A percentile compares a stretch with the other conserved stretches of the same genome.
Conservation (phyloP, 2,797 vertebrate species). For the Babyrousa celebensis region DNA sequence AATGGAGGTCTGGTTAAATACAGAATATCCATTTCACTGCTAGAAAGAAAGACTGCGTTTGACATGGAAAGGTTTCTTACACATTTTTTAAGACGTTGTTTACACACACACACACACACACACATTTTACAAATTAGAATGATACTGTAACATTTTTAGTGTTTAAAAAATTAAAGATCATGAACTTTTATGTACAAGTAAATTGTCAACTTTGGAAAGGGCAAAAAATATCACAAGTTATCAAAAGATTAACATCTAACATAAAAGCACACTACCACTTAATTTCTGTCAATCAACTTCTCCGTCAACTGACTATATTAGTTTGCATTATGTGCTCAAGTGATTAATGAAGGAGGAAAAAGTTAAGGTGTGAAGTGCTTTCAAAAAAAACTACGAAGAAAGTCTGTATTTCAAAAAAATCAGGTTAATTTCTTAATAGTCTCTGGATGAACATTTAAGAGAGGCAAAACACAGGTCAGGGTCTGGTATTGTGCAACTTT, state of each 20-base stretch:
- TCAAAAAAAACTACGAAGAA: conserved; percentile 14
- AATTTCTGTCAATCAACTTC: background rate
- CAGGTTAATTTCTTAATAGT: conserved; percentile 41
- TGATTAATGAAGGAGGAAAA: conserved; percentile 27
- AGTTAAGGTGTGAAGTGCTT: background rate
- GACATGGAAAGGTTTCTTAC: background rate
- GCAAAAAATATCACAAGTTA: conserved; percentile 4
- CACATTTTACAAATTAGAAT: background rate
- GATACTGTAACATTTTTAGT: background rate
- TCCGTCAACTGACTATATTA: background rate
- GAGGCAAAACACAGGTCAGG: background rate
- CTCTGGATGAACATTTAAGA: conserved; percentile 35
- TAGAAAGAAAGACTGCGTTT: background rate
- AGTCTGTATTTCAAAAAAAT: conserved; percentile 4
- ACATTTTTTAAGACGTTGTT: background rate
- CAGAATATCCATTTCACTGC: background rate
- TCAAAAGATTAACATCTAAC: background rate
- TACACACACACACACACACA: background rate
- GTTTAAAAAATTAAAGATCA: conserved; percentile 35
- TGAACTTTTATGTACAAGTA: conserved; percentile 26
- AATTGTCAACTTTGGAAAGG: background rate
- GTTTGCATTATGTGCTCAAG: background rate
- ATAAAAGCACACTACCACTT: background rate
- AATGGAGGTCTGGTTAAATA: background rate
- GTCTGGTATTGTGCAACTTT: conserved; percentile 18